Evolutionary conservation across 2,888 invertebrate species (phyloP).

Genomic region (Mesopsocus fuscifrons): DNA sequence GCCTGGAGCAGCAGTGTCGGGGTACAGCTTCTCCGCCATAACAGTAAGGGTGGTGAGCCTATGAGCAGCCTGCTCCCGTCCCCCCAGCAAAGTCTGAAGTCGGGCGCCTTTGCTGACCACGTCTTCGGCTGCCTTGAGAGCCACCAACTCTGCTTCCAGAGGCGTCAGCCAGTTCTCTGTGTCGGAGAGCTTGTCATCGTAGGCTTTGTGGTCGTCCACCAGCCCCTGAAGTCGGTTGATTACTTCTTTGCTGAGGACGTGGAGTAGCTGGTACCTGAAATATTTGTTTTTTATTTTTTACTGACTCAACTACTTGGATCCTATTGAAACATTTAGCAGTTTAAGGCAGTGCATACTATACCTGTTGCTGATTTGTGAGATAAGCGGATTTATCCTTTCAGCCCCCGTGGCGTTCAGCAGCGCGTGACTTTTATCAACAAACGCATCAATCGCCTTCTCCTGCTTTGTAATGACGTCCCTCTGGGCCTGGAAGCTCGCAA

Average conservation of each 20-base stretch:
- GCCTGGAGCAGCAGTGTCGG: conserved; percentile 81
- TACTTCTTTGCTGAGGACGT: conserved; percentile 65
- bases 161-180: conserved; percentile 59
- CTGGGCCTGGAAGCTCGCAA: conserved; percentile 49
- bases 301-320: too few relatives aligned
- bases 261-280: conserved; percentile 50
- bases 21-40: conserved; percentile 73
- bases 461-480: conserved; percentile 57
- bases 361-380: conserved; percentile 76
- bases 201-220: conserved; percentile 64
- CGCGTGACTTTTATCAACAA: conserved; percentile 76
- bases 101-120: conserved; percentile 46
- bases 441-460: conserved; percentile 71
- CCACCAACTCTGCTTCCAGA: conserved; percentile 48
- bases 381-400: conserved; percentile 66
- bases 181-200: conserved; percentile 52
- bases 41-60: conserved; percentile 53
- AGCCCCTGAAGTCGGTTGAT: conserved; percentile 67
- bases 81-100: conserved; percentile 50
- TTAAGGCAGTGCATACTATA: too few relatives aligned
- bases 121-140: conserved; percentile 36
- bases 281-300: too few relatives aligned
- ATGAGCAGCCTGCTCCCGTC: conserved; percentile 68
- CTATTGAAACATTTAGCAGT: too few relatives aligned
- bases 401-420: conserved; percentile 67